Conservation (phyloP, 2,888 invertebrate species). For the Lasioglossum oenotherae region DNA sequence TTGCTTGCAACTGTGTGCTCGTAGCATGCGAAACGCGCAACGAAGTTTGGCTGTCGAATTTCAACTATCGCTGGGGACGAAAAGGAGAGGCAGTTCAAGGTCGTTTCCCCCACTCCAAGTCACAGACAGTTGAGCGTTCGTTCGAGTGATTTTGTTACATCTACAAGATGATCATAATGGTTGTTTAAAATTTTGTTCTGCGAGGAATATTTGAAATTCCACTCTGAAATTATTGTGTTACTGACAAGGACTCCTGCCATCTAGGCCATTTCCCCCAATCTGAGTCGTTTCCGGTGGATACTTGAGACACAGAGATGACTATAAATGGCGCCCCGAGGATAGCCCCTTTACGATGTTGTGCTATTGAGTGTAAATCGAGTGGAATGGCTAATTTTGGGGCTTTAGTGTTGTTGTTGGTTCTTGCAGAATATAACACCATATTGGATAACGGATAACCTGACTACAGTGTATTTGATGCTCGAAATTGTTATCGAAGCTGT, state of each 20-base stretch:
- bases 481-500: not conserved
- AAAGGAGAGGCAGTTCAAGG: not conserved
- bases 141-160: not conserved
- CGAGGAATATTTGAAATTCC: not conserved
- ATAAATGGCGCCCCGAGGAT: conserved; percentile 9
- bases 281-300: not conserved
- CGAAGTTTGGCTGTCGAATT: not conserved
- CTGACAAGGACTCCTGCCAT: not conserved
- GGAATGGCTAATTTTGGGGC: conserved; percentile 3
- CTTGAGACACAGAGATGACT: not conserved
- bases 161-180: not conserved
- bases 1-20: not conserved
- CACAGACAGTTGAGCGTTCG: not conserved
- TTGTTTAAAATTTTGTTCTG: not conserved
- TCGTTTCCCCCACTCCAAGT: not conserved
- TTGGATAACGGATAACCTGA: not conserved
- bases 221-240: not conserved
- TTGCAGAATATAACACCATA: not conserved
- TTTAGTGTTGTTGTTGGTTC: not conserved
- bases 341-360: not conserved
- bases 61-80: not conserved
- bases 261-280: not conserved
- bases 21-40: not conserved
- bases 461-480: not conserved
- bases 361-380: conserved; percentile 4